phyloP scores from a whole-genome alignment of 2,888 invertebrate species.

The Pachliopta kotzebuea region DNA sequence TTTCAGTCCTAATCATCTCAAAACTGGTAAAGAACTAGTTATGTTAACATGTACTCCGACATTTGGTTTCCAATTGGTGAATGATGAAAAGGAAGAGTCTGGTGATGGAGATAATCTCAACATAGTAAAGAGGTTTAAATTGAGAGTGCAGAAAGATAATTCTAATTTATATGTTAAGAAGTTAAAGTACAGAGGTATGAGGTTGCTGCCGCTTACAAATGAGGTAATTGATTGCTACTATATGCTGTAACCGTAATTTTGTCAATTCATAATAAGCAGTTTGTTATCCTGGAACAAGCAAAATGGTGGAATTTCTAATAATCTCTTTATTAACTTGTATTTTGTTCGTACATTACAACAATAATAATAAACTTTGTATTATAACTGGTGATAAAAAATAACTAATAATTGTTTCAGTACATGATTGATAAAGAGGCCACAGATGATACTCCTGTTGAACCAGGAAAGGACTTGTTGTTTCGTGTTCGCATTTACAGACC shows the following conservation, averaged over 20 bases:
- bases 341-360: too few relatives aligned
- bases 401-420: slow-evolving; percentile 38
- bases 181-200: slow-evolving; percentile 59
- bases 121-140: slow-evolving; percentile 46
- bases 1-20: slow-evolving; percentile 55
- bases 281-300: too few relatives aligned
- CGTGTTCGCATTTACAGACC: slow-evolving; percentile 60
- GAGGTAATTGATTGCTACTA: slow-evolving; percentile 16
- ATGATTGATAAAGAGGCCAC: slow-evolving; percentile 30
- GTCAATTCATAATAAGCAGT: too few relatives aligned
- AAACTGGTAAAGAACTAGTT: slow-evolving; percentile 51
- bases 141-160: slow-evolving; percentile 42
- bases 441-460: slow-evolving; percentile 41
- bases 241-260: too few relatives aligned
- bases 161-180: slow-evolving; percentile 44
- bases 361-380: too few relatives aligned
- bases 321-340: too few relatives aligned
- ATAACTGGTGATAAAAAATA: too few relatives aligned
- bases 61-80: slow-evolving; percentile 35
- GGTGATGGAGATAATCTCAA: slow-evolving; percentile 39
- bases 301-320: too few relatives aligned
- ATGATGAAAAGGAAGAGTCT: slow-evolving; percentile 31
- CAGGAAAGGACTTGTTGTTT: slow-evolving; percentile 60
- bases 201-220: slow-evolving; percentile 37
- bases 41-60: slow-evolving; percentile 46